Evolutionary conservation across 2,888 invertebrate species (phyloP).

Genomic region (Morpho deidamia): DNA sequence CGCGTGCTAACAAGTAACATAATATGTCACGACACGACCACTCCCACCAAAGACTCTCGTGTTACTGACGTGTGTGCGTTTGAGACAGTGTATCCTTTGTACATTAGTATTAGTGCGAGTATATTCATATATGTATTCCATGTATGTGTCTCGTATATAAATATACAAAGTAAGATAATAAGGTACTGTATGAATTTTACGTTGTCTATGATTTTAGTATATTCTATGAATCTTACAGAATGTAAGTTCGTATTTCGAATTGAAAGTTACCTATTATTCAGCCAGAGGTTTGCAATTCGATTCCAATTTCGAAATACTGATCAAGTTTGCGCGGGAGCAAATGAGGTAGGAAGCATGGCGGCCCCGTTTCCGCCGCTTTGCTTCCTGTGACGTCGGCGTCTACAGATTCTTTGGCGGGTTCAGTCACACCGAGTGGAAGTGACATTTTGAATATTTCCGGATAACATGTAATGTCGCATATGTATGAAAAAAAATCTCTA

Average conservation of each 20-base stretch:
- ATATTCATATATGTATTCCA: no score
- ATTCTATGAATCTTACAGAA: not conserved
- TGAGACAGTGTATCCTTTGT: no score
- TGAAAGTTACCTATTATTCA: conserved; percentile 16
- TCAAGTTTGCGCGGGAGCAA: conserved; percentile 51
- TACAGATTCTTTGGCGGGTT: conserved; percentile 11
- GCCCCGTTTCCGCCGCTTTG: conserved; percentile 49
- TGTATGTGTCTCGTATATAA: no score
- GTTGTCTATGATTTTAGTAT: no score
- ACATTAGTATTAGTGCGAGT: no score
- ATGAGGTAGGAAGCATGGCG: conserved; percentile 48
- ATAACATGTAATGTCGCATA: not conserved
- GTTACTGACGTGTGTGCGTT: no score
- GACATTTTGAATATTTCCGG: not conserved
- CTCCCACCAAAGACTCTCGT: no score
- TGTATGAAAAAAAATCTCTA: not conserved
- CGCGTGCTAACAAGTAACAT: no score
- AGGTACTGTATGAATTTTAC: no score
- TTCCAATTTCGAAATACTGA: conserved; percentile 42
- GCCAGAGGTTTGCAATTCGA: conserved; percentile 30
- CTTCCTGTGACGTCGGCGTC: conserved; percentile 54
- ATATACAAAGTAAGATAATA: no score
- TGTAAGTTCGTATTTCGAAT: not conserved
- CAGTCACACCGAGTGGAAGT: conserved; percentile 10
- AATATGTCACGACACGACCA: no score